phyloP scores from a whole-genome alignment of 2,113 vertebrate genomes.

The Tychaedon coryphoeus region DNA sequence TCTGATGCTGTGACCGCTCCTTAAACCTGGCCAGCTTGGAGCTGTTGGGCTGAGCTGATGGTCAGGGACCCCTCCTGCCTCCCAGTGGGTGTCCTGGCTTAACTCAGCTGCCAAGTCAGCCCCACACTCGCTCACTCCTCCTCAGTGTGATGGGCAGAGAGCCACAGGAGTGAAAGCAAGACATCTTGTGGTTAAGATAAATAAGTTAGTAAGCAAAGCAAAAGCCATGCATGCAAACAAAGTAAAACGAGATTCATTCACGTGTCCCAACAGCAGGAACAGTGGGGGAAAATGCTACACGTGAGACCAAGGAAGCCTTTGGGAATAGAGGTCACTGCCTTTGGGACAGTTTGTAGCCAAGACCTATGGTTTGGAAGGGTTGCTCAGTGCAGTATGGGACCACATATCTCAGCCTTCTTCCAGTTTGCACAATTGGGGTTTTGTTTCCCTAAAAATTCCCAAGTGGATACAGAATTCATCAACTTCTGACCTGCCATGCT shows the following conservation, averaged over 20 bases:
- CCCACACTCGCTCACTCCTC: not conserved
- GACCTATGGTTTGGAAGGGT: not conserved
- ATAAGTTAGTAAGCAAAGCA: not conserved
- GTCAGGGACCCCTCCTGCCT: not conserved
- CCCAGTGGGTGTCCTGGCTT: not conserved
- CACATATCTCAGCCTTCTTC: not conserved
- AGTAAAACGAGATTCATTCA: not conserved
- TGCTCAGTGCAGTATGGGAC: not conserved
- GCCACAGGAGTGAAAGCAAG: not conserved
- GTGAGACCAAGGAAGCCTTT: not conserved
- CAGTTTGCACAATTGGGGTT: not conserved
- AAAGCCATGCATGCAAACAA: not conserved
- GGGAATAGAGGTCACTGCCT: not conserved
- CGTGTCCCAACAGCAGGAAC: not conserved
- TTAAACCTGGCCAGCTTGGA: not conserved
- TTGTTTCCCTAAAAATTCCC: not conserved
- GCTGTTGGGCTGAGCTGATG: not conserved
- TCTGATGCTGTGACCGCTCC: not conserved
- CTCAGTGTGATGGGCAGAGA: not conserved
- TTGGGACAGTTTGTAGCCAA: not conserved
- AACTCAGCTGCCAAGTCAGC: not conserved
- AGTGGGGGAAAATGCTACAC: not conserved
- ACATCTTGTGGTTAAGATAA: not conserved
- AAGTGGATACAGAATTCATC: not conserved
- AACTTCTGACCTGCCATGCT: not conserved